These are phyloP conservation scores for Neoscelio sp. DNA, from an alignment of 2,888 invertebrate species.

Conservation along the genomic window DNA sequence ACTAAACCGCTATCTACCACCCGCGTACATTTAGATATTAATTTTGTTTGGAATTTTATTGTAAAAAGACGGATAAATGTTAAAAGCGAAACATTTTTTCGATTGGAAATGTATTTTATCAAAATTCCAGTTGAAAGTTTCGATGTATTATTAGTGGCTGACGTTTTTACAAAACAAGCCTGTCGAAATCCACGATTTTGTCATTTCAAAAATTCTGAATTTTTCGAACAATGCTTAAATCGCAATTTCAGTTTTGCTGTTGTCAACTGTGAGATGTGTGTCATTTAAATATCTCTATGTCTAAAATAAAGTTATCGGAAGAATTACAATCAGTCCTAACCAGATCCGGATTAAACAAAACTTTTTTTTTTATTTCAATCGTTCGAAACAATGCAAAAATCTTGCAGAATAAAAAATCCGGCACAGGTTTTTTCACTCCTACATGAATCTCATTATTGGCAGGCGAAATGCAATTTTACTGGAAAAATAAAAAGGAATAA, in stretches of 20 bases:
- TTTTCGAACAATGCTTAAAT: conserved; percentile 7
- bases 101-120: neutral
- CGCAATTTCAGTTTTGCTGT: too few species aligned
- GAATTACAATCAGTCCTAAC: conserved; percentile 45
- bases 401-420: conserved; percentile 1
- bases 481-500: neutral
- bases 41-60: conserved; percentile 1
- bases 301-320: conserved; percentile 42
- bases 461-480: conserved; percentile 24
- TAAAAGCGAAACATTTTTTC: conserved; percentile 19
- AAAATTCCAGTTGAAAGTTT: conserved; percentile 11
- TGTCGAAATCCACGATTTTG: too few species aligned
- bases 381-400: too few species aligned
- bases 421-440: conserved; percentile 20
- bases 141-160: conserved; percentile 34
- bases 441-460: conserved; percentile 46
- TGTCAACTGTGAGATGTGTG: conserved; percentile 4
- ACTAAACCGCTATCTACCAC: conserved; percentile 55
- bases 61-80: too few species aligned
- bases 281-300: conserved; percentile 21
- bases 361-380: too few species aligned
- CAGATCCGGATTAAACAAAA: neutral
- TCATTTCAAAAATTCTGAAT: conserved; percentile 1
- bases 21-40: conserved; percentile 19
- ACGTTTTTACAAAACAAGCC: too few species aligned